These are phyloP conservation scores for Tetragnatha montana DNA, from an alignment of 2,888 invertebrate species.

Conservation along the genomic window DNA sequence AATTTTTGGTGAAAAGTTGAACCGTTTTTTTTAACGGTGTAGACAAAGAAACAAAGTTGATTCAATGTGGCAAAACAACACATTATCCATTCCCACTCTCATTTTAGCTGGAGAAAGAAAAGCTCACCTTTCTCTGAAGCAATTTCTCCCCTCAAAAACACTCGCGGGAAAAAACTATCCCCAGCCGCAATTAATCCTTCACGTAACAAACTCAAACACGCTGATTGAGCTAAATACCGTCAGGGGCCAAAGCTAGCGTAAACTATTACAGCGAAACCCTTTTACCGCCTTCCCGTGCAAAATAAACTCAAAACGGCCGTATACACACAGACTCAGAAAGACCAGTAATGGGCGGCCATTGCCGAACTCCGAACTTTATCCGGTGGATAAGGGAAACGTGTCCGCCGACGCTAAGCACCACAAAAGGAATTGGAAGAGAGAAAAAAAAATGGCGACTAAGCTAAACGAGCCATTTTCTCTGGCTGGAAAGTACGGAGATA, in stretches of 20 bases:
- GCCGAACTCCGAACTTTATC: slow-evolving; percentile 22
- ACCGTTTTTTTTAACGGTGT: too few relatives aligned
- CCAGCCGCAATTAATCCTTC: background rate
- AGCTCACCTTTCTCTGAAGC: background rate
- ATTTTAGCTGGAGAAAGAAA: background rate
- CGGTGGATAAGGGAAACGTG: slow-evolving; percentile 25
- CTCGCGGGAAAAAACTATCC: background rate
- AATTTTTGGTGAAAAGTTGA: too few relatives aligned
- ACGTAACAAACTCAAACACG: slow-evolving; percentile 26
- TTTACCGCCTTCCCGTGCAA: slow-evolving; percentile 15
- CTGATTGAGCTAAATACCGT: slow-evolving; percentile 25
- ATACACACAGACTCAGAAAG: slow-evolving; percentile 3
- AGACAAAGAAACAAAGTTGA: background rate
- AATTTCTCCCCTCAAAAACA: background rate
- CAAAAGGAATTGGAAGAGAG: slow-evolving; percentile 31
- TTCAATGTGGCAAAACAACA: background rate
- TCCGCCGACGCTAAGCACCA: slow-evolving; percentile 10
- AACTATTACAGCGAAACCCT: slow-evolving; percentile 13
- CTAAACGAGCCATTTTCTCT: slow-evolving; percentile 56
- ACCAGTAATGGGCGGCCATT: slow-evolving; percentile 16
- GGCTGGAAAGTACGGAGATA: slow-evolving; percentile 34
- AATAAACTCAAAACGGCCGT: slow-evolving; percentile 26
- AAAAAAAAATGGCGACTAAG: slow-evolving; percentile 38
- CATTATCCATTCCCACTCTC: background rate
- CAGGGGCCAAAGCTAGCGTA: slow-evolving; percentile 3